These are phyloP conservation scores for Tetragonula carbonaria DNA, from an alignment of 2,888 invertebrate genomes.

Conservation along the genomic window DNA sequence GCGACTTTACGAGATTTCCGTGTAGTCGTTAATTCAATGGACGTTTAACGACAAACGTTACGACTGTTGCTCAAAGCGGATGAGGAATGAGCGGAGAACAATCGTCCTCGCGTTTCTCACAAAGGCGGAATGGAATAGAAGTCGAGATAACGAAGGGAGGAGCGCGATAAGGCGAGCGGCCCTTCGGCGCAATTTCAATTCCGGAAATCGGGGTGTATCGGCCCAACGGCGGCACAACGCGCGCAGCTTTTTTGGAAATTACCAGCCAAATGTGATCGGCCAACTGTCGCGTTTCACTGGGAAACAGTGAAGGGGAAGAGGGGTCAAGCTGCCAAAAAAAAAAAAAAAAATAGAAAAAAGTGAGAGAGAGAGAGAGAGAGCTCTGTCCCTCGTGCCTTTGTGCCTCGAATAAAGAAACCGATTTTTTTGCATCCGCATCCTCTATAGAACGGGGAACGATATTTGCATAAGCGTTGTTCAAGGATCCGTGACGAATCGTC, in stretches of 20 bases:
- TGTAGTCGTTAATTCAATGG: slow-evolving; percentile 18
- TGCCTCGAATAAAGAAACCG: slow-evolving; percentile 67
- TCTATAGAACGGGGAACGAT: slow-evolving; percentile 72
- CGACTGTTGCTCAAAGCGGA: slow-evolving; percentile 27
- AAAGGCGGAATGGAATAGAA: slow-evolving; percentile 61
- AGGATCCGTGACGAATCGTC: slow-evolving; percentile 79
- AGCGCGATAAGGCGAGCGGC: slow-evolving; percentile 58
- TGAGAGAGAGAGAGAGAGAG: background rate
- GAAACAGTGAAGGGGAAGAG: slow-evolving; percentile 2
- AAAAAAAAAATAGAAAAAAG: slow-evolving; percentile 3
- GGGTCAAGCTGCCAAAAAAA: background rate
- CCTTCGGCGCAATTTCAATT: slow-evolving; percentile 59
- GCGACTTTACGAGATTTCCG: slow-evolving; percentile 12
- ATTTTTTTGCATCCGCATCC: slow-evolving; percentile 45
- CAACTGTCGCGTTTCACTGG: slow-evolving; percentile 75
- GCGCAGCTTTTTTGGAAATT: slow-evolving; percentile 77
- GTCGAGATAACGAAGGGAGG: slow-evolving; percentile 63
- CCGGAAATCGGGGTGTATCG: slow-evolving; percentile 38
- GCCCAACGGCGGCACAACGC: slow-evolving; percentile 41
- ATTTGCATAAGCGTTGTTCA: slow-evolving; percentile 79
- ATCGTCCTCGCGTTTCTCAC: slow-evolving; percentile 31
- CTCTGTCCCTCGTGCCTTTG: slow-evolving; percentile 45
- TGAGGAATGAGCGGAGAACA: slow-evolving; percentile 16
- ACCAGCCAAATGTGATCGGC: slow-evolving; percentile 73
- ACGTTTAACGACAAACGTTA: slow-evolving; percentile 34